Conservation (phyloP, 1,140 invertebrate genomes). For the Drosophila trapezifrons region DNA sequence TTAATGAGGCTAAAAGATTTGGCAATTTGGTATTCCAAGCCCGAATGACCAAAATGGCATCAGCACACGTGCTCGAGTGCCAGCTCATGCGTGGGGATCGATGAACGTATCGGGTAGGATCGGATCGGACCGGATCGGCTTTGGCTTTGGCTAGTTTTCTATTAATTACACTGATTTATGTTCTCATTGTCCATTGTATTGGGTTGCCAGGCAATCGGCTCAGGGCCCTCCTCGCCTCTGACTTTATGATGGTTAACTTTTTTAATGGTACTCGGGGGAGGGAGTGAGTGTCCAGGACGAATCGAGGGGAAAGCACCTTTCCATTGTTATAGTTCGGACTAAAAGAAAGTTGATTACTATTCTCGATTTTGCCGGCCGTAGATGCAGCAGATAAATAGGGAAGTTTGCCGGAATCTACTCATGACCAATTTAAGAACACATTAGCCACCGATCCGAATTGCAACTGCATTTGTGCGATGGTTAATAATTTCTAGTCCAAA, state of each 20-base stretch:
- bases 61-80: slow-evolving; percentile 25
- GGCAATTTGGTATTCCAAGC: slow-evolving; percentile 40
- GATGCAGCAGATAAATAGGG: slow-evolving; percentile 47
- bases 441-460: slow-evolving; percentile 31
- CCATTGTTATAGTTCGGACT: slow-evolving; percentile 42
- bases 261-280: slow-evolving; percentile 41
- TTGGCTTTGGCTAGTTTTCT: slow-evolving; percentile 72
- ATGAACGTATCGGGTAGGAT: slow-evolving; percentile 14
- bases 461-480: slow-evolving; percentile 17
- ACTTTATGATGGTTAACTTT: slow-evolving; percentile 61
- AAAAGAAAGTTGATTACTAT: slow-evolving; percentile 55
- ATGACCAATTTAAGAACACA: slow-evolving; percentile 52
- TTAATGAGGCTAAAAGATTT: slow-evolving; percentile 40
- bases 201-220: background rate
- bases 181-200: slow-evolving; percentile 82
- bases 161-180: slow-evolving; percentile 84
- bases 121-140: slow-evolving; percentile 21
- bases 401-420: slow-evolving; percentile 31
- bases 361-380: slow-evolving; percentile 12
- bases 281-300: background rate
- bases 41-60: slow-evolving; percentile 34
- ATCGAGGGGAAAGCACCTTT: slow-evolving; percentile 37
- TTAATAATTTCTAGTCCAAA: slow-evolving; percentile 4
- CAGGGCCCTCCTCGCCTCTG: slow-evolving; percentile 5
- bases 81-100: slow-evolving; percentile 46